Evolutionary conservation across 2,113 vertebrate species (phyloP), one percentile per base, ranked within the genome.

Genomic region (Caretta caretta): DNA sequence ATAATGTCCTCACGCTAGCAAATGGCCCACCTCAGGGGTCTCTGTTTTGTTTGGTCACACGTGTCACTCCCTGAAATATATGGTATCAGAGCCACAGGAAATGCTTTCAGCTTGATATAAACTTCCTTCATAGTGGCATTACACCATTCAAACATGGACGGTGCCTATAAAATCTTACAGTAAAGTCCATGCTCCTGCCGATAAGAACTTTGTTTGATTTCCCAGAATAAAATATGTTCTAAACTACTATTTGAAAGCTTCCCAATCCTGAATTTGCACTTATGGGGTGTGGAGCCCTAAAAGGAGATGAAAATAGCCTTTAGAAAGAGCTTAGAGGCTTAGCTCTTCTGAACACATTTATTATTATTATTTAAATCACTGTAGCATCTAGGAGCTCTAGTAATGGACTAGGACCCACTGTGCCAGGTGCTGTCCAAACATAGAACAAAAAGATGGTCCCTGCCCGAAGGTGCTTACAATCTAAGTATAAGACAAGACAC

Each of bases 11-110:
- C n/a, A 22, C 14, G 87, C 27, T 65, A 93, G 51, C 81, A 92
- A 88, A 86, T 1, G 7, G 6, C 6, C 90, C 1, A 78, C 91
- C 25, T 62, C 25, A n/a, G n/a, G n/a, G 69, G 38, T 75, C 25
- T 87, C 0, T 72, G 76, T 91, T 90, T 95, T 59, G 13, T 51
- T 93, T 89, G 31, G 31, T 90, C 42, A 86, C 48, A 12, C 90
- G 46, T 90, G 54, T 80, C 87, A 5, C 42, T 85, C 53, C 51
- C 42, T 51, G 80, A 6, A 78, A 10, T 92, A 69, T 69, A 69
- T 93, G 80, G 75, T 90, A 93, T 1, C 69, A 90, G 24, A 92
- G 89, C 1, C 25, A 89, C 83, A 94, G 94, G 96, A 97, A 95
- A 86, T 56, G 81, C 27, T 90, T 92, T 84, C 93, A 95, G 80